Evolutionary conservation across 2,113 vertebrate species (phyloP).

Genomic region (Tonatia bakeri): DNA sequence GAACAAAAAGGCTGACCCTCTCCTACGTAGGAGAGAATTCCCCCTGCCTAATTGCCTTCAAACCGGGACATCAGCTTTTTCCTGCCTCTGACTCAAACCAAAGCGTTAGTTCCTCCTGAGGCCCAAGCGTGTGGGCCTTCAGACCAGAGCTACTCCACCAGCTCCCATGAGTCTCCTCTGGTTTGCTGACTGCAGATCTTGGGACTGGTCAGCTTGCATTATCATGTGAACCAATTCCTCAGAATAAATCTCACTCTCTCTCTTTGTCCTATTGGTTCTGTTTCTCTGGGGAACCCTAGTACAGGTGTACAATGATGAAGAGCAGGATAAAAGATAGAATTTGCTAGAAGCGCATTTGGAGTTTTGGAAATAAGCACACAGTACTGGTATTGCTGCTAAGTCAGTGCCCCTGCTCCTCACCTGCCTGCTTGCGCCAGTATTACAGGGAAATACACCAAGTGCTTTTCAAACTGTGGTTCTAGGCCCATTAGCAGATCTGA

Average conservation of each 20-base stretch:
- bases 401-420: too few species aligned
- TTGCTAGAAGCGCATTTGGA: not conserved
- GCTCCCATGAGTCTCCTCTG: not conserved
- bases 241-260: not conserved
- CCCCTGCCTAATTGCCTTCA: not conserved
- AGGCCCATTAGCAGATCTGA: not conserved
- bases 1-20: not conserved
- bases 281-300: not conserved
- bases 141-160: not conserved
- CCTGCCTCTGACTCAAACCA: not conserved
- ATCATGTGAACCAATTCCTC: not conserved
- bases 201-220: not conserved
- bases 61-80: not conserved
- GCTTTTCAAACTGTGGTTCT: not conserved
- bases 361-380: not conserved
- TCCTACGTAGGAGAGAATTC: not conserved
- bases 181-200: not conserved
- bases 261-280: not conserved
- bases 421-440: too few species aligned
- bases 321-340: not conserved
- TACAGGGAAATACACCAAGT: not conserved
- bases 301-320: not conserved
- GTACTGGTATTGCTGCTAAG: not conserved
- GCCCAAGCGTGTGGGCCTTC: not conserved
- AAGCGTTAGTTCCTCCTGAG: not conserved